These are phyloP conservation scores for Labia minor DNA, from an alignment of 2,888 invertebrate genomes.

Conservation along the genomic window DNA sequence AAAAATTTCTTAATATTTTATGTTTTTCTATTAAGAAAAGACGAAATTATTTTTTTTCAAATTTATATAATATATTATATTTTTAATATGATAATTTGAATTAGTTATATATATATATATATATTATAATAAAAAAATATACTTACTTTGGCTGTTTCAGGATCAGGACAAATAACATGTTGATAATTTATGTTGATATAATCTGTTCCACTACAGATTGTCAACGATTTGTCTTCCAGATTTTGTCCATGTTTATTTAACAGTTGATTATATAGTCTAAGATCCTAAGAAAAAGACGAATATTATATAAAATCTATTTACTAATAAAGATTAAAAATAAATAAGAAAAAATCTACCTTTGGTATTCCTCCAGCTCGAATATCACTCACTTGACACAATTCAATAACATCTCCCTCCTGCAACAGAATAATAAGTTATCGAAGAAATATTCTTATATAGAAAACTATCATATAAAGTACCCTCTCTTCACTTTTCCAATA, in stretches of 20 bases:
- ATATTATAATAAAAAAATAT: no score
- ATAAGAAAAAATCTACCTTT: conserved; percentile 49
- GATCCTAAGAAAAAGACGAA: conserved; percentile 49
- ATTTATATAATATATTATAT: no score
- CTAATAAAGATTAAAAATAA: conserved; percentile 23
- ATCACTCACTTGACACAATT: conserved; percentile 96
- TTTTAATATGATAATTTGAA: no score
- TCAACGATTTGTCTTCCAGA: conserved; percentile 86
- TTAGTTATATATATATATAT: no score
- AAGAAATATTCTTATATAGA: no score
- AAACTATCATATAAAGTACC: no score
- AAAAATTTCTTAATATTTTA: no score
- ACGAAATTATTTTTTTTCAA: no score
- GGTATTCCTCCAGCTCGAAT: conserved; percentile 87
- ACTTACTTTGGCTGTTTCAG: conserved; percentile 82
- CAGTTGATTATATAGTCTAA: conserved; percentile 64
- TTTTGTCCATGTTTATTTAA: conserved; percentile 64
- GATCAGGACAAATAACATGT: conserved; percentile 89
- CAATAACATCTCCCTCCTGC: conserved; percentile 96
- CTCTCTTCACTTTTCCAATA: conserved; percentile 95
- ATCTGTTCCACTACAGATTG: conserved; percentile 96
- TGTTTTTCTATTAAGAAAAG: no score
- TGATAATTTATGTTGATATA: conserved; percentile 98
- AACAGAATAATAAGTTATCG: conserved; percentile 33
- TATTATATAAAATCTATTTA: background rate